A percentile compares a stretch with the other conserved stretches of the same genome.
Conservation (phyloP, 2,113 vertebrate species). For the Scatophagus argus region DNA sequence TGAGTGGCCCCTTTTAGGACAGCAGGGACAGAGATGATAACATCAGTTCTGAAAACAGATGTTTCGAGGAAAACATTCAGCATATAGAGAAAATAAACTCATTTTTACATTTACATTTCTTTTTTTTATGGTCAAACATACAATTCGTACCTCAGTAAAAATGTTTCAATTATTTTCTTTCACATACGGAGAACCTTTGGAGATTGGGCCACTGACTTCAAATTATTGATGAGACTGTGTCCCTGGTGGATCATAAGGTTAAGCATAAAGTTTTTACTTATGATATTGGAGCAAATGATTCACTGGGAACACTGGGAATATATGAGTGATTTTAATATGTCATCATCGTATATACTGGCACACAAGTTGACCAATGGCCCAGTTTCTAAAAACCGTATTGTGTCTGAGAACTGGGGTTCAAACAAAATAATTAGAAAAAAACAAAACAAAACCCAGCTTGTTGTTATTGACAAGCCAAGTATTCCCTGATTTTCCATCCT, state of each 20-base stretch:
- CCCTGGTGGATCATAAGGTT: background rate
- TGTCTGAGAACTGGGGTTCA: background rate
- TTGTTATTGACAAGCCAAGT: background rate
- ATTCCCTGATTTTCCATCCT: background rate
- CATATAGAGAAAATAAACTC: background rate
- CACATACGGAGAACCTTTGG: background rate
- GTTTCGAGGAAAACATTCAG: constrained; percentile 28
- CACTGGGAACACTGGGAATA: background rate
- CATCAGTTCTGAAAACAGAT: constrained; percentile 1
- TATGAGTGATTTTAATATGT: background rate
- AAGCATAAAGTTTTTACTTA: background rate
- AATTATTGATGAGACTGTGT: background rate
- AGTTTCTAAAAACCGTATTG: background rate
- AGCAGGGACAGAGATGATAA: background rate
- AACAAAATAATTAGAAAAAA: constrained; percentile 7
- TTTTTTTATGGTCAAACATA: background rate
- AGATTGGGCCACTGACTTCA: background rate
- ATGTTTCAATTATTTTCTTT: background rate
- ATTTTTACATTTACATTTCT: constrained; percentile 2
- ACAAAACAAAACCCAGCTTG: background rate
- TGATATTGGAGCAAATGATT: background rate
- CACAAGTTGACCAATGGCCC: background rate
- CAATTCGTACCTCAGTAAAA: background rate
- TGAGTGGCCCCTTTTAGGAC: background rate
- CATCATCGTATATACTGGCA: background rate